Base-by-base conservation (phyloP, 2,888 invertebrate species). In the Molorchus minor region DNA sequence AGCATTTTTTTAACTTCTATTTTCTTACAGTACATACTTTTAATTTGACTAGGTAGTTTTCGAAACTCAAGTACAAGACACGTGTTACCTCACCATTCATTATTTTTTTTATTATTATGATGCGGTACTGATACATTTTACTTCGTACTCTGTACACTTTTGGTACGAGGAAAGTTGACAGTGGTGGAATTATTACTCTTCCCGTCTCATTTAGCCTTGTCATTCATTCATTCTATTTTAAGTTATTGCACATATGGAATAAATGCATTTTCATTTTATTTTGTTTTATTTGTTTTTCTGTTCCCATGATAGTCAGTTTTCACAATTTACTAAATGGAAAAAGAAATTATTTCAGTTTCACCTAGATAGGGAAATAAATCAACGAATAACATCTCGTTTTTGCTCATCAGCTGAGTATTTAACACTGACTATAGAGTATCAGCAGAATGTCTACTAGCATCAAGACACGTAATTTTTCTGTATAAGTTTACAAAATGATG, bases 51-150 rank as follows among this genome's bases (percentile, higher is more conserved):
- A 65, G 63, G 61, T 68, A 67, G 64, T 67, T 49, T 67, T 68
- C 61, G 63, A 68, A 69, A 66, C 68, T 62, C 63, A 67, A 69
- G 69, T 69, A 69, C 69, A 69, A 69, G 69, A 69, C 68, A 68
- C 68, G 61, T 69, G 69, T 69, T 69, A 69, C 69, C 69, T 69
- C 69, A 69, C 66, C 63, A 58, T 67, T 68, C 67, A 53, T 65
- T 52, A 30, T 56, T 41, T 41, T n/a, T n/a, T 40, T 47, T 33
- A 17, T 47, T 30, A 40, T 43, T 36, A 38, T 45, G 33, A 8
- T 47, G 43, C 49, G 43, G 64, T 62, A 64, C 64, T 65, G 62
- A 62, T 63, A 61, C 21, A 19, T 56, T 38, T 52, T 61, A 16
- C 3, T 60, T 60, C 55, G 56, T 44, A 41, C 56, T 57, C 43